These are phyloP conservation scores for Xestia xanthographa DNA, from an alignment of 2,888 invertebrate genomes.

Conservation along the genomic window DNA sequence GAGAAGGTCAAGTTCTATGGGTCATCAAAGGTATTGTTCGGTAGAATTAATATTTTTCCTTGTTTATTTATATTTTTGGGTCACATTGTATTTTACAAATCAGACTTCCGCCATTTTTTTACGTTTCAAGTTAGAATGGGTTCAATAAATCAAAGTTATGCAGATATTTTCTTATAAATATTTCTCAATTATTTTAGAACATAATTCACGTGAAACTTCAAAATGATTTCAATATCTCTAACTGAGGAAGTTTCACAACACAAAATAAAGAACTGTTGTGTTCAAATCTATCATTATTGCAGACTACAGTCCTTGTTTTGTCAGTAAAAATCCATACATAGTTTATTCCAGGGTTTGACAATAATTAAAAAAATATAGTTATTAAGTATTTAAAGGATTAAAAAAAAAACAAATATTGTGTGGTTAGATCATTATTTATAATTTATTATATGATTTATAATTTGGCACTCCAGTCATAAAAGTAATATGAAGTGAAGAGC, in stretches of 20 bases:
- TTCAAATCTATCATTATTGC: background rate
- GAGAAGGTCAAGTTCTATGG: conserved; percentile 64
- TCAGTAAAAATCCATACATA: background rate
- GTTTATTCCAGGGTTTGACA: background rate
- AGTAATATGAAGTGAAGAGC: background rate
- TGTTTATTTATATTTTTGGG: background rate
- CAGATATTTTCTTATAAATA: background rate
- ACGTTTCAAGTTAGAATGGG: background rate
- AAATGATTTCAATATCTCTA: background rate
- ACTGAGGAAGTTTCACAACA: background rate
- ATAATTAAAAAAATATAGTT: background rate
- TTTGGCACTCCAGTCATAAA: background rate
- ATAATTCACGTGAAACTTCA: background rate
- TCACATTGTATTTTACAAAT: background rate
- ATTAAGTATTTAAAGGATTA: background rate
- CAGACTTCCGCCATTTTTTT: background rate
- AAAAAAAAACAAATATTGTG: background rate
- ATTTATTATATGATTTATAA: background rate
- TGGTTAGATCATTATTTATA: background rate
- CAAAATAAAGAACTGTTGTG: background rate
- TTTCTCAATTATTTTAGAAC: background rate
- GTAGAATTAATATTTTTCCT: conserved; percentile 6
- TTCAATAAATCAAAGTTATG: background rate
- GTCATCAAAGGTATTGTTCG: conserved; percentile 40
- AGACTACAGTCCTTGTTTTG: background rate